Evolutionary conservation across 1,140 invertebrate genomes (phyloP), one percentile per base, ranked within the genome.

Genomic region (Sarcophaga peregrina): DNA sequence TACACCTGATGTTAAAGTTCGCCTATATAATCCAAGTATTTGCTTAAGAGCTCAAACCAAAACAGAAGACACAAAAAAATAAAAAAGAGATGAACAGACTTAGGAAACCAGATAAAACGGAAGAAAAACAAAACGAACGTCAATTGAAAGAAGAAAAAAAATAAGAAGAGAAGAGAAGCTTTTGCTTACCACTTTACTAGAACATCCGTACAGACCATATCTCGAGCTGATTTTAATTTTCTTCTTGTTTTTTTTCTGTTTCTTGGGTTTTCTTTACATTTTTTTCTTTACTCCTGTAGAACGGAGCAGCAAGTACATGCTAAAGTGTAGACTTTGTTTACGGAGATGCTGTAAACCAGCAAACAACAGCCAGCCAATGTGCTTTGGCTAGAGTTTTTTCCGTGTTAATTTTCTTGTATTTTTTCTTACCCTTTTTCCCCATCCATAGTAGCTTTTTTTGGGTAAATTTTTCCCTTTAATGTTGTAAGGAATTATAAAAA

Each of bases 1-100:
- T 78, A 78, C 75, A 78, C 75, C 75, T 78, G 75, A 78, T 78
- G 75, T 78, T 50, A 78, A 78, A 78, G 75, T 78, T 78, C 75
- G 75, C 75, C 9, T 78, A 52, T 78, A 52, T 78, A 78, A 78
- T 78, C 47, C 25, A 37, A 78, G 75, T 50, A 78, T 78, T 76
- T 78, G 75, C 48, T 78, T 17, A 78, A 68, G n/a, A 68, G 10
- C 25, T 4, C 25, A 37, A 37, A 1, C 25, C 25, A 37, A 37
- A 37, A 2, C 1, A 37, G 25, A 37, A 37, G 25, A 72, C n/a
- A n/a, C n/a, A 72, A 2, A 62, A 15, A 62, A 62, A 62, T 62
- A 62, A 17, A 62, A 62, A 62, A 62, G 3, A 37, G 25, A 37
- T 37, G 25, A 37, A 37, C 25, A 37, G 25, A 37, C 25, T 37